Base-by-base conservation (phyloP, 1,140 invertebrate genomes). In the Neomicropteryx cornuta region DNA sequence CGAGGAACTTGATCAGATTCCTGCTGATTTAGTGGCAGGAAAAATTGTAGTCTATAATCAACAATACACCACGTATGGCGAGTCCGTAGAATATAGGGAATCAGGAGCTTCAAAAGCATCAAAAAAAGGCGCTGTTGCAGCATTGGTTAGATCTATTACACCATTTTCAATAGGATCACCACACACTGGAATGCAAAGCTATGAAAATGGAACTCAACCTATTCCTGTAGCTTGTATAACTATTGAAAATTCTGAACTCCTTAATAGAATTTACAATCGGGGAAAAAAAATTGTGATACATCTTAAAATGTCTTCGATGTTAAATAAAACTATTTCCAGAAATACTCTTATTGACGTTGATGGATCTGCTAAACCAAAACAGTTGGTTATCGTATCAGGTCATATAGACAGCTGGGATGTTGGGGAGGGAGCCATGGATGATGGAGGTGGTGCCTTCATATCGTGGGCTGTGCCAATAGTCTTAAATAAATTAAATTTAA, bases 341-440 rank as follows among this genome's bases (percentile, higher is more conserved):
- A 85, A 86, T 51, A 68, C 73, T 1, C 58, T 84, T 21, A 72
- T 68, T 13, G 81, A 85, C 58, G 66, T 83, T 18, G 41, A 37
- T 35, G 81, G 82, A 1, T 51, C 37, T 36, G 41, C 10, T 39
- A 51, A 39, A 64, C 70, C 10, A 59, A 74, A 36, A 64, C 79
- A 52, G 50, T 14, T 77, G 6, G 82, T 88, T 0, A 53, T 85
- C 2, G 62, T 87, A 13, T 80, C 79, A 31, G 85, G 83, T 20
- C 85, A 88, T 49, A 59, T 87, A 11, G 84, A 88, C 51, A 80
- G 76, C 48, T 88, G 84, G 84, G 83, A 87, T 46, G 79, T 86
- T 18, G 83, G 82, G n/a, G 67, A 77, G 51, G 84, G 83, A 10
- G 82, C 82, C 0, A 77, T 87, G 77, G 84, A 88, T 52, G 83